A percentile compares a stretch with the other conserved stretches of the same genome.
phyloP scores from a whole-genome alignment of 37 sponge, comb jelly and placozoan species.

The Halichondria panicea region DNA sequence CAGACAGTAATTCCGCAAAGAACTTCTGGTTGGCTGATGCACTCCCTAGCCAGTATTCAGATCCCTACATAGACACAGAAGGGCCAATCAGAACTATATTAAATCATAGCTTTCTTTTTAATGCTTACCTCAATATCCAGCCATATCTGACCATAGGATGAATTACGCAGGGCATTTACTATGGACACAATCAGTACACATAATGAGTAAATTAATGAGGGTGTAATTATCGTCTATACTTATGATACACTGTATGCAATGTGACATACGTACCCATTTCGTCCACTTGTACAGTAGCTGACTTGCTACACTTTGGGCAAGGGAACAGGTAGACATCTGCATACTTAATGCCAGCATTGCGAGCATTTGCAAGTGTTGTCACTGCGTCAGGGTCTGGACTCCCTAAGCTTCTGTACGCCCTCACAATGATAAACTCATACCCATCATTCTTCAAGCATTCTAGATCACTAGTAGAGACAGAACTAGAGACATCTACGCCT shows the following conservation, averaged over 20 bases:
- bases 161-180: constrained; percentile 42
- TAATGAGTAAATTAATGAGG: neutral
- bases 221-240: neutral
- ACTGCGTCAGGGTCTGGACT: constrained; percentile 55
- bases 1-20: constrained; percentile 65
- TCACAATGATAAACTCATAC: constrained; percentile 66
- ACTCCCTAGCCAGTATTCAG: constrained; percentile 55
- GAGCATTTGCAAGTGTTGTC: constrained; percentile 72
- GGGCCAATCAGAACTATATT: neutral
- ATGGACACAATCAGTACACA: neutral
- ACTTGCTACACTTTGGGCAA: constrained; percentile 66
- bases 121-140: constrained; percentile 74
- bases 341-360: constrained; percentile 60
- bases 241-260: neutral
- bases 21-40: constrained; percentile 65
- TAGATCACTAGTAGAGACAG: constrained; percentile 20
- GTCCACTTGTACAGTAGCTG: constrained; percentile 66
- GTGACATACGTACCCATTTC: constrained; percentile 64
- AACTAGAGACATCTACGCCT: constrained; percentile 78
- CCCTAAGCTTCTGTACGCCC: constrained; percentile 63
- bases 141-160: constrained; percentile 76
- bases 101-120: neutral
- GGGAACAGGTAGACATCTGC: constrained; percentile 92
- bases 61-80: constrained; percentile 30
- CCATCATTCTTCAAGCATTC: constrained; percentile 68